Evolutionary conservation across 2,888 invertebrate species (phyloP), one percentile per base, ranked within the genome.

Genomic region (Exocentrus adspersus): DNA sequence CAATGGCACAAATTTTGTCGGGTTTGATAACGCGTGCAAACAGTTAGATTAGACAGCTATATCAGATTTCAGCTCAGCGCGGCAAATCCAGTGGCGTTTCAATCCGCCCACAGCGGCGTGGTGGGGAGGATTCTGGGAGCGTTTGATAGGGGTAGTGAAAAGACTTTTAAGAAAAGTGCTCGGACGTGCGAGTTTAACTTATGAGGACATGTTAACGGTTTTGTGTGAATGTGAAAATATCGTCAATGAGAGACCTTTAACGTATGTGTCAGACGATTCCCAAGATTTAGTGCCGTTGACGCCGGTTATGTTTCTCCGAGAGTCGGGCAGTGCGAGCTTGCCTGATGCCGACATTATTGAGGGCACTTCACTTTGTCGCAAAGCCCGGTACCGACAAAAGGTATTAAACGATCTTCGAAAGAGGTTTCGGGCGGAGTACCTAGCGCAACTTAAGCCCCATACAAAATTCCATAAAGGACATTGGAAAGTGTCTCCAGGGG

Each of bases 71-170:
- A 68, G 65, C 20, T n/a, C 68, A 1, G 30, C 62, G 1, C 41
- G 63, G 10, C 14, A 42, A 19, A 74, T 77, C 12, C 28, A 54
- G 12, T 75, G 77, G 77, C 65, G 65, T n/a, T 82, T 81, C 62
- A 82, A 77, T 53, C 77, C 79, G 2, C 80, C 80, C 5, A 64
- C 71, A 0, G 77, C 81, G 4, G 70, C 82, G 1, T 83, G 83
- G 81, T 79, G 79, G 79, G 81, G 82, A 56, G 82, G 83, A n/a
- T n/a, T n/a, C n/a, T n/a, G n/a, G n/a, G n/a, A n/a, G n/a, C n/a
- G n/a, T n/a, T n/a, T n/a, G n/a, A n/a, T n/a, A n/a, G n/a, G n/a
- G n/a, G n/a, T n/a, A n/a, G n/a, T n/a, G n/a, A n/a, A n/a, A n/a
- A n/a, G 52, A 32, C 1, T 41, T 41, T 10, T 41, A 12, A 9